phyloP scores from a whole-genome alignment of 2,888 invertebrate species.

The Acanthoscelides obtectus region DNA sequence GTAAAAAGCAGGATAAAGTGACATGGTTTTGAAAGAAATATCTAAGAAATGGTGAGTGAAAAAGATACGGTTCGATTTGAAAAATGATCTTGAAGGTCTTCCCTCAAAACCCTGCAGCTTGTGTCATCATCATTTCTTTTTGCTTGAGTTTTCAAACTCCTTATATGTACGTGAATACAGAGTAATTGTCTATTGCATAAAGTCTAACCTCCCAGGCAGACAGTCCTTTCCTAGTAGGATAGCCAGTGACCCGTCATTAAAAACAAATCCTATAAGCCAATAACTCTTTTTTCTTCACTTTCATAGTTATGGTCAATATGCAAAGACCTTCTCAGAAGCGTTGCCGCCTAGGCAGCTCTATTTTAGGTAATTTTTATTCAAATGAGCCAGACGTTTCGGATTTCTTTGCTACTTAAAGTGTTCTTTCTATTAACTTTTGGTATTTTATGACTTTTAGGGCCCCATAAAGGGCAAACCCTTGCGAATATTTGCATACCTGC shows the following conservation, averaged over 20 bases:
- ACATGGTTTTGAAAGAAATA: no score
- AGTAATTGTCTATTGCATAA: no score
- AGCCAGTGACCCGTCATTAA: not conserved
- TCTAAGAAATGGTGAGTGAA: no score
- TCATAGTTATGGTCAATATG: not conserved
- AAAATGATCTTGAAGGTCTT: no score
- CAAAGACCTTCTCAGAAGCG: not conserved
- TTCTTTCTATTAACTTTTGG: slow-evolving; percentile 4
- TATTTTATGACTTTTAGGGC: slow-evolving; percentile 1
- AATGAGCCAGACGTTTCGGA: slow-evolving; percentile 8
- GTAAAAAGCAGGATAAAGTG: no score
- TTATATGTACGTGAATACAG: no score
- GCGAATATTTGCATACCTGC: not conserved
- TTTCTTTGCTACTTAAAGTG: slow-evolving; percentile 3
- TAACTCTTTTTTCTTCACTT: not conserved
- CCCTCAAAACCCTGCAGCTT: no score
- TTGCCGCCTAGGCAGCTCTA: not conserved
- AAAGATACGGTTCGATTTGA: no score
- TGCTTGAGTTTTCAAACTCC: no score
- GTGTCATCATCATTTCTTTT: no score
- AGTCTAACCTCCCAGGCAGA: not conserved
- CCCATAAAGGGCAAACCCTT: not conserved
- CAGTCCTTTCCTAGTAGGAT: not conserved
- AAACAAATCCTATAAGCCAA: not conserved
- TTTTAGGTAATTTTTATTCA: slow-evolving; percentile 9